phyloP scores from a whole-genome alignment of 2,113 vertebrate genomes.

The Astatoreochromis straeleni region DNA sequence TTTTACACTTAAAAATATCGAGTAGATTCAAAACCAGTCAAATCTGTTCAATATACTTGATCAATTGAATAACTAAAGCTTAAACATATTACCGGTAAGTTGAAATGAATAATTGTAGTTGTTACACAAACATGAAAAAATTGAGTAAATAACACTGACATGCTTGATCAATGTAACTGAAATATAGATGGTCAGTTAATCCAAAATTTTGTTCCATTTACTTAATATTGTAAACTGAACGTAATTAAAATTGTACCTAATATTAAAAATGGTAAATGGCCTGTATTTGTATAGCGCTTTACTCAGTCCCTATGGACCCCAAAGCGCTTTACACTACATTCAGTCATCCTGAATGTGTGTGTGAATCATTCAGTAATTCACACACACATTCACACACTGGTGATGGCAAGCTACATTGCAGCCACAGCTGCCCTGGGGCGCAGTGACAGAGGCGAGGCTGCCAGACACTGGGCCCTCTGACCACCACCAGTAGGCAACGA shows the following conservation, averaged over 20 bases:
- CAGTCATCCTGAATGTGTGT: not conserved
- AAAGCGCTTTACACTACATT: not conserved
- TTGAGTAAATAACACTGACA: not conserved
- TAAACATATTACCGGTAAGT: not conserved
- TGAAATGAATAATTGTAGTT: not conserved
- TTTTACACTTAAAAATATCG: not conserved
- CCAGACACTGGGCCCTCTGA: not conserved
- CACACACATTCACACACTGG: not conserved
- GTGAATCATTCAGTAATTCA: not conserved
- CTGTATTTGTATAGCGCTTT: not conserved
- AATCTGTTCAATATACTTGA: not conserved
- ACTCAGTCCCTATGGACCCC: not conserved
- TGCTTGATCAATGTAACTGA: not conserved
- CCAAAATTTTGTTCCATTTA: not conserved
- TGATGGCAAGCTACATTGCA: not conserved
- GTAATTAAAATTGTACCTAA: rapidly evolving
- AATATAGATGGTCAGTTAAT: not conserved
- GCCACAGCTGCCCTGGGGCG: not conserved
- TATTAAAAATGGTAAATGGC: not conserved
- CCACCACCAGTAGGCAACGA: not conserved
- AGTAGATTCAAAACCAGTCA: not conserved
- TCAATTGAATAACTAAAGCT: not conserved
- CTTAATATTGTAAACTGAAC: not conserved
- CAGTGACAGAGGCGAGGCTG: not conserved
- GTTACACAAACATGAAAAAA: not conserved